Percentiles rank a stretch among this genome's conserved stretches.
phyloP scores from a whole-genome alignment of 2,888 invertebrate genomes.

The Diarsia dahlii region DNA sequence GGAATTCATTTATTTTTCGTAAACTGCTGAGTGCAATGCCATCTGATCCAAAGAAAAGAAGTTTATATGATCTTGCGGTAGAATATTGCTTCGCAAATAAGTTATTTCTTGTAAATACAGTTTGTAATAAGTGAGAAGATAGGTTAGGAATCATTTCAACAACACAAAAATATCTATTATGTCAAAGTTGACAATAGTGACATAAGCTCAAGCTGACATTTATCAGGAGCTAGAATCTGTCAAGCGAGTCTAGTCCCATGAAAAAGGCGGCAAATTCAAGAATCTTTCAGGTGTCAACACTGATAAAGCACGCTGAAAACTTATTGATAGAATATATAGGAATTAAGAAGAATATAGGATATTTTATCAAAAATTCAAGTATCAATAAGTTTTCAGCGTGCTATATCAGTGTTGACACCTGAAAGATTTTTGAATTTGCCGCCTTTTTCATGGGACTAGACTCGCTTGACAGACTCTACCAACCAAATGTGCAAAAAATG shows the following conservation, averaged over 20 bases:
- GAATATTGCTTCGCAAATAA: conserved; percentile 70
- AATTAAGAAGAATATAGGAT: no score
- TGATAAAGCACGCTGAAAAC: no score
- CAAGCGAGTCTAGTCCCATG: no score
- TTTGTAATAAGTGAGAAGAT: conserved; percentile 65
- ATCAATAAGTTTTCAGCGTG: no score
- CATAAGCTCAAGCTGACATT: conserved; percentile 28
- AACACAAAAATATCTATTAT: conserved; percentile 21
- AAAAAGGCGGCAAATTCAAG: no score
- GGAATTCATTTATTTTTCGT: conserved; percentile 92
- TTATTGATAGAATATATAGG: no score
- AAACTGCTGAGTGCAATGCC: conserved; percentile 95
- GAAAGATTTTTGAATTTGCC: no score
- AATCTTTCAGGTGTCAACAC: no score
- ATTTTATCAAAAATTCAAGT: no score
- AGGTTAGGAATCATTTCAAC: conserved; percentile 78
- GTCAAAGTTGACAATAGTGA: conserved; percentile 12
- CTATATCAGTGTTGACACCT: no score
- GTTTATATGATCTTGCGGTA: conserved; percentile 75
- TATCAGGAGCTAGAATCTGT: neutral
- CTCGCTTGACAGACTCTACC: no score
- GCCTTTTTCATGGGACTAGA: no score
- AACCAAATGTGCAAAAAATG: conserved; percentile 20
- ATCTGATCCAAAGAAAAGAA: conserved; percentile 96
- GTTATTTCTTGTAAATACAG: conserved; percentile 68